Evolutionary conservation across 2,797 vertebrate genomes (phyloP), one percentile per base, ranked within the genome.

Genomic region (Halcyon smyrnensis): DNA sequence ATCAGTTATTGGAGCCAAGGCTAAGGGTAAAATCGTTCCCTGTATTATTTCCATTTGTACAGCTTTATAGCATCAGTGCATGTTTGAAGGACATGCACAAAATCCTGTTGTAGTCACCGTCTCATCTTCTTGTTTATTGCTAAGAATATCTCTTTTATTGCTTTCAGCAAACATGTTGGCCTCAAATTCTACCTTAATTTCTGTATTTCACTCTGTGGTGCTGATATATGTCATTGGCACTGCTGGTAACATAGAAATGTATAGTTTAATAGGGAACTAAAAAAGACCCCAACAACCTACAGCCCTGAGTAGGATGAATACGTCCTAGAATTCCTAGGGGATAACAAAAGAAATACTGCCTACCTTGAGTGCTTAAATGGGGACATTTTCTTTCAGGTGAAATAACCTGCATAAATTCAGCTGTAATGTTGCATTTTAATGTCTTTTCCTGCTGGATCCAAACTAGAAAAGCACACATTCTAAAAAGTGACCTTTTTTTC

Each of bases 171-270:
- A 92, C 25, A 76, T 48, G 36, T 64, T 93, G 84, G 70, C 84
- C 63, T 90, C 90, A 93, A 95, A 94, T 79, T 86, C 82, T 57
- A 32, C 92, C 96, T 93, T 85, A n/a, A 73, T 95, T 95, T 91
- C 63, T 91, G 50, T 90, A 94, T 97, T 97, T 97, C 94, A 94
- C 45, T 95, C 86, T 16, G 18, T 82, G 75, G 67, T 92, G 77
- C 89, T 63, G 80, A 90, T 87, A 92, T 5, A 91, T 39, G 37
- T 88, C 89, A 95, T 34, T 50, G 94, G 83, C 89, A 80, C 90
- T 93, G 91, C 96, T 16, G 20, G 71, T 76, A 97, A 96, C 62
- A 96, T 63, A 95, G 28, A 17, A 54, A 54, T 2, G 11, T 54
- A 54, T 32, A 54, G 28, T 89, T 95, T 95, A 78, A 78, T 46